Conservation (phyloP, 2,113 vertebrate species). For the Oryzias javanicus region DNA sequence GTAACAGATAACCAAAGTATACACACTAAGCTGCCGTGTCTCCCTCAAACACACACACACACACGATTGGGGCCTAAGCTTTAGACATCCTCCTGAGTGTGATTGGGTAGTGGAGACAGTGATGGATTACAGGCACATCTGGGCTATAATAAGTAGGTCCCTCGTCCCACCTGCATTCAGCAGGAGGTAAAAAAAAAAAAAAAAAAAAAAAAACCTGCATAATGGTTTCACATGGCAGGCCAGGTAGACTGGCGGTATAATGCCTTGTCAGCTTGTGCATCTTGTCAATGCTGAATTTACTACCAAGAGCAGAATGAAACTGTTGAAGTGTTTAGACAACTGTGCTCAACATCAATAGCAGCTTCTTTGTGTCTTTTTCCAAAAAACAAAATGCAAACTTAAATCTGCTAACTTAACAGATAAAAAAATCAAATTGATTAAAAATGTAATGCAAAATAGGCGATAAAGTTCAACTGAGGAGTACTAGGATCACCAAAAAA, state of each 20-base stretch:
- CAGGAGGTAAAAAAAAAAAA: constrained; percentile 49
- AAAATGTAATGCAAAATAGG: too few species aligned
- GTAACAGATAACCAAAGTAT: too few species aligned
- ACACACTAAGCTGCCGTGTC: too few species aligned
- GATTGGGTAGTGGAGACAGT: constrained; percentile 65
- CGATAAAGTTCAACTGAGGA: too few species aligned
- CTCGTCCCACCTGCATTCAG: constrained; percentile 71
- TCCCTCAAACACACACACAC: too few species aligned
- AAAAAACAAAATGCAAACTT: too few species aligned
- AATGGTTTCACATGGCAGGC: constrained; percentile 67
- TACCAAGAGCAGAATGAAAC: constrained; percentile 35
- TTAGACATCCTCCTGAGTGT: constrained; percentile 68
- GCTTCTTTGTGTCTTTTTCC: neutral
- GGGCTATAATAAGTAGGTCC: constrained; percentile 78
- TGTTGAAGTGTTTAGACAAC: constrained; percentile 9
- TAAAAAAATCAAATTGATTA: too few species aligned
- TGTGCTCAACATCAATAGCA: constrained; percentile 6
- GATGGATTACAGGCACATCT: constrained; percentile 75
- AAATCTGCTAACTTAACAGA: too few species aligned
- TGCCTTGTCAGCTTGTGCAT: constrained; percentile 62
- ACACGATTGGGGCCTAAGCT: neutral
- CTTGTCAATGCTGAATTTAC: constrained; percentile 61
- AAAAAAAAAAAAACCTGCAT: constrained; percentile 57
- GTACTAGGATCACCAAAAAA: too few species aligned
- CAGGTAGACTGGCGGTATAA: constrained; percentile 61